Evolutionary conservation across 2,888 invertebrate genomes (phyloP).

Genomic region (Argyresthia albistria): DNA sequence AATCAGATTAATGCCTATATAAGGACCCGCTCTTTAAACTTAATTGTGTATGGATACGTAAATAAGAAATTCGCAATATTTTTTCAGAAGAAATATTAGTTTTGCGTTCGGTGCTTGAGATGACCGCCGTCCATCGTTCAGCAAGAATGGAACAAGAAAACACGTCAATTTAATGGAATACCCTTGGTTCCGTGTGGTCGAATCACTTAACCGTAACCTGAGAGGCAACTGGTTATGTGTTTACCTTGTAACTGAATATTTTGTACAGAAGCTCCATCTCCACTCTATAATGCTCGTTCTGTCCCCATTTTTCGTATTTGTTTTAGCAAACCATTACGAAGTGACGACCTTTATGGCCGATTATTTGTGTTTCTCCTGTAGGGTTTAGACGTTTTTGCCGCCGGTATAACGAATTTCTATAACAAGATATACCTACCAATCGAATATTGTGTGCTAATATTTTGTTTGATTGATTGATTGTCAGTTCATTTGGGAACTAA

Average conservation of each 20-base stretch:
- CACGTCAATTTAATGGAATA: slow-evolving; percentile 52
- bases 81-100: not conserved
- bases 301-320: not conserved
- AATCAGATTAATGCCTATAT: no score
- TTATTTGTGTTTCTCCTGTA: no score
- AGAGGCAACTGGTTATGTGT: slow-evolving; percentile 49
- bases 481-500: no score
- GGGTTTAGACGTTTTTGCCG: no score
- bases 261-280: slow-evolving; percentile 32
- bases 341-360: no score
- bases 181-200: slow-evolving; percentile 35
- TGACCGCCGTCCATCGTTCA: no score
- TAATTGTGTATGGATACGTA: no score
- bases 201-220: slow-evolving; percentile 64
- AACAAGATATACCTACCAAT: no score
- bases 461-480: no score
- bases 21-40: no score
- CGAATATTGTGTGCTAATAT: no score
- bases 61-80: not conserved
- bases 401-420: no score
- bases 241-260: slow-evolving; percentile 53
- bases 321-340: not conserved
- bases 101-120: slow-evolving; percentile 21
- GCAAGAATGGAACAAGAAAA: slow-evolving; percentile 38
- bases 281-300: slow-evolving; percentile 27